Evolutionary conservation across 2,113 vertebrate species (phyloP).

Genomic region (Merops nubicus): DNA sequence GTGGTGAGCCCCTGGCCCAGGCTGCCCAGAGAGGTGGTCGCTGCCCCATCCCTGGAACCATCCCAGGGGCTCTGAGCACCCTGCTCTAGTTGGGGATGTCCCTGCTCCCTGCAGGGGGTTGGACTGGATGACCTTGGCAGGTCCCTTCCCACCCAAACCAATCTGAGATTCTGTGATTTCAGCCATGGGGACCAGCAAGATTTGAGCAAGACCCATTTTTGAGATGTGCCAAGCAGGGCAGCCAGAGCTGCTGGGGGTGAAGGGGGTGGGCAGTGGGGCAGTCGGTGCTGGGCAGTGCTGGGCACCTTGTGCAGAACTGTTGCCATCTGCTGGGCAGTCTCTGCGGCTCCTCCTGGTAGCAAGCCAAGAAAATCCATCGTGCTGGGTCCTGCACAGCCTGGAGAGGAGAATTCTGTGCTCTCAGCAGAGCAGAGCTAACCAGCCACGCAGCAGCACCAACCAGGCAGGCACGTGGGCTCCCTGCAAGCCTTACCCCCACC

Average conservation of each 20-base stretch:
- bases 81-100: neutral
- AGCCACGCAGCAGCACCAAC: neutral
- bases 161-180: neutral
- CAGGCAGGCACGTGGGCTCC: too few species aligned
- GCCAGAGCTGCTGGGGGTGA: accelerated
- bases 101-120: neutral
- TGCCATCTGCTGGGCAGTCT: constrained; percentile 55
- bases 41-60: neutral
- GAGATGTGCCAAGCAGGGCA: neutral
- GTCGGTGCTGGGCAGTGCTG: neutral
- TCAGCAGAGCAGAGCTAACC: neutral
- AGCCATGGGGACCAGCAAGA: neutral
- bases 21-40: neutral
- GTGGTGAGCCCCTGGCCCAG: neutral
- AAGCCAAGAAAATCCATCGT: neutral
- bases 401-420: neutral
- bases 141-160: neutral
- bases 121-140: neutral
- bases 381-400: accelerated
- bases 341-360: neutral
- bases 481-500: neutral
- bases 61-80: neutral
- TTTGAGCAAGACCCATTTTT: neutral
- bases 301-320: neutral
- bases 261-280: neutral